phyloP scores from a whole-genome alignment of 2,797 vertebrate genomes.

The Hydrolagus colliei region DNA sequence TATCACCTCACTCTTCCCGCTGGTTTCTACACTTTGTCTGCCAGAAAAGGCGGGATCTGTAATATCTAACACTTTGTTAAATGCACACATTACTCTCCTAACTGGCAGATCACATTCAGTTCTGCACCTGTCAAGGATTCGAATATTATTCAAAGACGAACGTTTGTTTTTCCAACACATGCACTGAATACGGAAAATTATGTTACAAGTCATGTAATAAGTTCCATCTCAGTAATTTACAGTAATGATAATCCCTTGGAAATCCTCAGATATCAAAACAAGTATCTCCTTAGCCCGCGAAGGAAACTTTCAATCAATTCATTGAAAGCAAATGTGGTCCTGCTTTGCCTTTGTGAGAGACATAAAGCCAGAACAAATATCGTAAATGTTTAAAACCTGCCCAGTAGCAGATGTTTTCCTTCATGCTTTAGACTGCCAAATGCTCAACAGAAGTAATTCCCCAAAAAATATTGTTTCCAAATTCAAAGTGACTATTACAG shows the following conservation, averaged over 20 bases:
- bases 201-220: neutral
- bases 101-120: neutral
- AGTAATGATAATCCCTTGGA: neutral
- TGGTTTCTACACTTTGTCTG: no score
- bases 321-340: neutral
- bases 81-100: neutral
- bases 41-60: no score
- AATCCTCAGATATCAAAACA: neutral
- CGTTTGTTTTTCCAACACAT: neutral
- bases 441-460: no score
- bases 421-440: neutral
- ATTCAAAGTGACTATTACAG: no score
- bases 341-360: neutral
- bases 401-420: neutral
- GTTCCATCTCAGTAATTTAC: neutral
- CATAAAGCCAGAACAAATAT: constrained; percentile 1
- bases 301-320: neutral
- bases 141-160: neutral
- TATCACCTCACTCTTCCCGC: no score
- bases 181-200: no score
- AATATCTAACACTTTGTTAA: neutral
- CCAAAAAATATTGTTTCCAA: no score
- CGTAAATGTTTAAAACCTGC: neutral
- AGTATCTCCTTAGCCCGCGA: neutral
- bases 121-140: neutral